These are phyloP conservation scores for Gymnocephalus cernua DNA, from an alignment of 2,113 vertebrate genomes.

Conservation along the genomic window DNA sequence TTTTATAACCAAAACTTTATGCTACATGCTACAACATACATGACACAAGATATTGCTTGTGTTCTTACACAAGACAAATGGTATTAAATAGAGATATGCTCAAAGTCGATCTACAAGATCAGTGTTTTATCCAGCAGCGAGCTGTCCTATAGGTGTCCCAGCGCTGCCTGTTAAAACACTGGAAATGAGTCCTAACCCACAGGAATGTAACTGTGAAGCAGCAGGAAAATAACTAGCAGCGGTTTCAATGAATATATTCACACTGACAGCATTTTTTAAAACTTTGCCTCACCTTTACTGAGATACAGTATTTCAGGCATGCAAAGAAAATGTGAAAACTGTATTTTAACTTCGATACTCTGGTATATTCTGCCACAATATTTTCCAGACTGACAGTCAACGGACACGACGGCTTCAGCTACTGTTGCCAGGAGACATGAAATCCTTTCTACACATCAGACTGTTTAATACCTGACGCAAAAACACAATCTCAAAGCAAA, in stretches of 20 bases:
- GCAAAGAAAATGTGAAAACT: not conserved
- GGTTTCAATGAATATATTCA: constrained; percentile 10
- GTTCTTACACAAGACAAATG: not conserved
- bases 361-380: not conserved
- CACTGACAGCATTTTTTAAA: constrained; percentile 7
- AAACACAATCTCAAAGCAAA: constrained; percentile 1
- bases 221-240: constrained; percentile 18
- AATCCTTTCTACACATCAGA: not conserved
- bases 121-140: not conserved
- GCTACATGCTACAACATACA: not conserved
- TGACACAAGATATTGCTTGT: not conserved
- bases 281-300: not conserved
- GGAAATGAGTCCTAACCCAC: not conserved
- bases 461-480: not conserved
- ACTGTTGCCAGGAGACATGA: constrained; percentile 19
- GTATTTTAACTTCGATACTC: not conserved
- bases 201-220: constrained; percentile 7
- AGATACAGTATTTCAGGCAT: constrained; percentile 16
- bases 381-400: not conserved
- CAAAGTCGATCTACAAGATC: no score
- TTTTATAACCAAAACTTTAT: not conserved
- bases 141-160: not conserved
- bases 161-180: not conserved
- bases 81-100: not conserved
- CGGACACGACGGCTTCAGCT: not conserved